Evolutionary conservation across 2,113 vertebrate genomes (phyloP), one percentile per base, ranked within the genome.

Genomic region (Glareola pratincola): DNA sequence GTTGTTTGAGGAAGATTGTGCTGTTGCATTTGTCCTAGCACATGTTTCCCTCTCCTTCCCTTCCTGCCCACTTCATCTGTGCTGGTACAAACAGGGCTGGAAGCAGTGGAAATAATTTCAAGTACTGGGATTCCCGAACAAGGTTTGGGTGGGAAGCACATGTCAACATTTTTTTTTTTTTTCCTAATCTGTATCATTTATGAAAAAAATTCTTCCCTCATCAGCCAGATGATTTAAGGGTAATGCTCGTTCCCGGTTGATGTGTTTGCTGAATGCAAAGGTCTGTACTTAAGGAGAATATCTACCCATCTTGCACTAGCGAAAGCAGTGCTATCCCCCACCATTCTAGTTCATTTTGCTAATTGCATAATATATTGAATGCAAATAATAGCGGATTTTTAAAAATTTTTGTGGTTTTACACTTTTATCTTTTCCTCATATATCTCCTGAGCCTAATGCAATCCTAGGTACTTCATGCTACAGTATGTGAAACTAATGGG

Each of bases 91-190:
- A 64, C 41, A 16, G 37, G n/a, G 23, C 11, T 88, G 57, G 81
- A 85, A 88, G 37, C 17, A 29, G 24, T 3, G 12, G 67, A 71
- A 79, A 76, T 69, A 26, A 67, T 88, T 50, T 37, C 54, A 73
- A 82, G 37, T 4, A 39, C 21, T 0, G 4, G 20, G 74, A 2
- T 92, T 86, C 85, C 53, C 4, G 8, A 73, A 69, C 0, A 0
- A 47, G 23, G 29, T 69, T 67, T 47, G 63, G 74, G 32, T 0
- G 15, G 67, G 48, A 92, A 82, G 54, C 30, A 48, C 21, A 8
- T 0, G 2, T 9, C 66, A 24, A 57, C 14, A 6, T 34, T 47
- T 60, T 83, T 47, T 41, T 88, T 62, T 54, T 43, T n/a, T n/a
- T n/a, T n/a, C 7, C 32, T 59, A 9, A 53, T 54, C 71, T 76